Evolutionary conservation across 2,888 invertebrate genomes (phyloP), one percentile per base, ranked within the genome.

Genomic region (Tineola bisselliella): DNA sequence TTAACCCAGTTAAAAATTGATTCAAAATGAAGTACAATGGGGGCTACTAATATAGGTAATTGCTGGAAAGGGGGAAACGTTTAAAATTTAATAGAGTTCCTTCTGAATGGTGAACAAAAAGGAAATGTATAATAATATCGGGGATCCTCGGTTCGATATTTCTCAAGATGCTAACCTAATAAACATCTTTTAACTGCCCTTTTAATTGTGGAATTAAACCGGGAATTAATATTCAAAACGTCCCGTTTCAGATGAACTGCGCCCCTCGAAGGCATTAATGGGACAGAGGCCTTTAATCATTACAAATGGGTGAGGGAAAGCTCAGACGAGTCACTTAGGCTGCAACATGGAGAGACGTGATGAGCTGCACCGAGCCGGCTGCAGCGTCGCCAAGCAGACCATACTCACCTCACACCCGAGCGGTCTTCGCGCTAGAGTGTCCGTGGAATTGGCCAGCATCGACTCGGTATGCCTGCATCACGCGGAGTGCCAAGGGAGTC

Each of bases 331-430:
- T 48, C 43, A 13, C 12, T 6, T 18, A 33, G 59, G 8, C 19
- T 18, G 17, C 33, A 71, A 62, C 62, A 82, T 83, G 83, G 87
- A 84, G 69, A 69, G 79, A 64, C 74, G 80, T 43, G 84, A 87
- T 62, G 87, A 87, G 65, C 61, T 84, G 61, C 59, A 82, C 65
- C 79, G 78, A 0, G 86, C 84, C 64, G 84, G 84, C 52, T 86
- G 86, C 73, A 84, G 84, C 66, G 79, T 86, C 56, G 84, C 87
- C 44, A 87, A 86, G 66, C 87, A 87, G 70, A 87, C 87, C 11
- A 84, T 87, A 56, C 70, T 87, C 11, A 87, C 87, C 1, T 86
- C 86, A 0, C 86, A 86, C 19, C 86, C 86, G 0, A 82, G 81
- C 59, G 87, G 87, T 1, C 69, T 86, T 0, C 83, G 84, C 63